Conservation (phyloP, 1,140 invertebrate genomes). For the Zaprionus inermis region DNA sequence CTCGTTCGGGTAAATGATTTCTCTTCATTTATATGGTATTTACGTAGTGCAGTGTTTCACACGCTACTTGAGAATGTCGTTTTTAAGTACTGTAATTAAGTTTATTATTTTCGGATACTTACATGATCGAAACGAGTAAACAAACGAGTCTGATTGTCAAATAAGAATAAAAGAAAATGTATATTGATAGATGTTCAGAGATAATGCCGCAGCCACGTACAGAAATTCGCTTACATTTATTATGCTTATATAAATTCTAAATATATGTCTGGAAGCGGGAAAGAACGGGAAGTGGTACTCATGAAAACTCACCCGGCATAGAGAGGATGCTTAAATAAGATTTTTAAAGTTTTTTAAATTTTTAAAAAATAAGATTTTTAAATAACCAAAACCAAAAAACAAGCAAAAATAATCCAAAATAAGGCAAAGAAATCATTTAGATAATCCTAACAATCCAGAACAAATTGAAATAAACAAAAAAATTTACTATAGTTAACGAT, state of each 20-base stretch:
- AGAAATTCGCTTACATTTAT: conserved; percentile 40
- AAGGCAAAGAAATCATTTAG: not conserved
- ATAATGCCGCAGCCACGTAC: conserved; percentile 16
- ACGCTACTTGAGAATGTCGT: not conserved
- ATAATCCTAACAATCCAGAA: no score
- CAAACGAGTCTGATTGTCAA: not conserved
- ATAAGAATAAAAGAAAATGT: not conserved
- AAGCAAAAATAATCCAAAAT: not conserved
- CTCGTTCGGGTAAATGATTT: conserved; percentile 6
- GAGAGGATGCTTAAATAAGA: conserved; percentile 42
- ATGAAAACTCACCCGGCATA: conserved; percentile 52
- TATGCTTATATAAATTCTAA: conserved; percentile 55
- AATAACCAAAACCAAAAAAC: not conserved
- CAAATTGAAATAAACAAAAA: no score
- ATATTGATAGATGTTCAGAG: conserved; percentile 41
- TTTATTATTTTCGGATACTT: not conserved
- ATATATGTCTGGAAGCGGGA: conserved; percentile 25
- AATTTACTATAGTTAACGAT: not conserved
- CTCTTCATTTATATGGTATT: conserved; percentile 43
- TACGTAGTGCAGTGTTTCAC: conserved; percentile 14
- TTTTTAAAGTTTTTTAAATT: conserved; percentile 60
- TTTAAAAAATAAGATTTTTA: conserved; percentile 3
- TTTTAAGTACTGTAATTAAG: not conserved
- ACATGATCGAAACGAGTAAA: not conserved
- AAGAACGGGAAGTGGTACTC: conserved; percentile 3